Percentiles rank a stretch among this genome's conserved stretches.
These are phyloP conservation scores for Tympanoctomys barrerae DNA, from an alignment of 2,797 vertebrate species.

Conservation along the genomic window DNA sequence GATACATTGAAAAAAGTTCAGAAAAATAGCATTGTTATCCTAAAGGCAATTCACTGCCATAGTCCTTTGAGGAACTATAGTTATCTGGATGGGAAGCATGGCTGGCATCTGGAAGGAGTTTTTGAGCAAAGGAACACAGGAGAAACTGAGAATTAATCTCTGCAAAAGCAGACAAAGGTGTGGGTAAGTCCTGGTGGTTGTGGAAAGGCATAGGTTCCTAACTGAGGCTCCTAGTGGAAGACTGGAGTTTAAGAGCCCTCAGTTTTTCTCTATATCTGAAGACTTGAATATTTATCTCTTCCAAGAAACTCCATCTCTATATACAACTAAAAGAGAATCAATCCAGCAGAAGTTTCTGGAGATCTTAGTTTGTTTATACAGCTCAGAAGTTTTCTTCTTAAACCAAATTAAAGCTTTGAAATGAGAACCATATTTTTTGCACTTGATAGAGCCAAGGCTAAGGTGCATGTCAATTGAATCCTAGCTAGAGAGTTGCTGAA, in stretches of 20 bases:
- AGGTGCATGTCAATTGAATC: neutral
- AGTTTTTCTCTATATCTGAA: neutral
- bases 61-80: neutral
- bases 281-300: neutral
- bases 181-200: neutral
- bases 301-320: neutral
- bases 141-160: neutral
- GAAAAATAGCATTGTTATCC: neutral
- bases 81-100: neutral
- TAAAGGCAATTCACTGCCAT: neutral
- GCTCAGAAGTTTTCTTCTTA: neutral
- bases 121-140: neutral
- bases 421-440: neutral
- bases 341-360: neutral
- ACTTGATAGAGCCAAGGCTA: neutral
- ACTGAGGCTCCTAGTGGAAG: neutral
- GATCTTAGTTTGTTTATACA: neutral
- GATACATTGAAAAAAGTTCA: neutral
- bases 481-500: neutral
- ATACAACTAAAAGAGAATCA: neutral
- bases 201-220: neutral
- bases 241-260: neutral
- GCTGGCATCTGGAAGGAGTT: neutral
- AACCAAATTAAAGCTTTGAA: neutral
- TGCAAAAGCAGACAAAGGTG: neutral